Evolutionary conservation across 2,113 vertebrate genomes (phyloP), one percentile per base, ranked within the genome.

Genomic region (Passer montanus): DNA sequence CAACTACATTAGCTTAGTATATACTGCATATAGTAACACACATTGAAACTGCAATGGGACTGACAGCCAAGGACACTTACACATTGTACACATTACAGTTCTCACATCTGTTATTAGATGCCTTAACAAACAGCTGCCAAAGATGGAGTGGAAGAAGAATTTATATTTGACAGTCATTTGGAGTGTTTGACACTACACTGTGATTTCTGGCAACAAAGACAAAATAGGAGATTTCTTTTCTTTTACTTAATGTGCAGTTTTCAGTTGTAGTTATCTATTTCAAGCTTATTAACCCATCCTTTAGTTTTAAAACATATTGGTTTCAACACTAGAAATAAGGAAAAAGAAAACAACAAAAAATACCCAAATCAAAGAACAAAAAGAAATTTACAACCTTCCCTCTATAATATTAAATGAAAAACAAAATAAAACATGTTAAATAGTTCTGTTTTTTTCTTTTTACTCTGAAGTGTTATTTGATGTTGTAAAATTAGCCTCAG

Each of bases 21-120:
- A 99, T 99, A 99, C 99, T 99, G 99, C 99, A 99, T 99, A 99
- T 99, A 99, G 98, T 99, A 99, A 99, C 99, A 99, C 99, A 99
- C 99, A 99, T 98, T 98, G 98, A 99, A 99, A 99, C 99, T 98
- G 99, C 99, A 98, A 98, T 99, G 99, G 98, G 98, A 99, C 99
- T 98, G 99, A 99, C 99, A 99, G 99, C 98, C 99, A 99, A 99
- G 98, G 99, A 99, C 99, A 99, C 98, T 97, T 98, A 99, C 99
- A 99, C 99, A 98, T 98, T 97, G 99, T 98, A 99, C 99, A 99
- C 98, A 95, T 98, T 98, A 99, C 98, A 98, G 98, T 98, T 98
- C 98, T 98, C 98, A 99, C 99, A 98, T 98, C 98, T 98, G 98
- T 98, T 99, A 99, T 99, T 99, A 98, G 98, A 99, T 98, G 99